Evolutionary conservation across 2,113 vertebrate genomes (phyloP).

Genomic region (Gymnocephalus cernua): DNA sequence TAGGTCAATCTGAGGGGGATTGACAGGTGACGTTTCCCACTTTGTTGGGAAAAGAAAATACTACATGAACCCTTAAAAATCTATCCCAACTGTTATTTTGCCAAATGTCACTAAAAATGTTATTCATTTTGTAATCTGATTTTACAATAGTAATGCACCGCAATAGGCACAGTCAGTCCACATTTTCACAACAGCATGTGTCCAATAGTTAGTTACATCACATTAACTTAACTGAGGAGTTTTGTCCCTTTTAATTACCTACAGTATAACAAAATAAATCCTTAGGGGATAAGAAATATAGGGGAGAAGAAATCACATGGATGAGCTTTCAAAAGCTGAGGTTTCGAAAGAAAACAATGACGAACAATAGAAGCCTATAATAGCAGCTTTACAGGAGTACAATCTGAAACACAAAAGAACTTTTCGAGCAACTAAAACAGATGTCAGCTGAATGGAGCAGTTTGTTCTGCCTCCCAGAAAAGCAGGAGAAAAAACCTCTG

Average conservation of each 20-base stretch:
- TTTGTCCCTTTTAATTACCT: background rate
- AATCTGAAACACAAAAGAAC: conserved; percentile 42
- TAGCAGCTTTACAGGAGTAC: background rate
- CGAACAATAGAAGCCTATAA: conserved; percentile 15
- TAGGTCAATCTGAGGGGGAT: background rate
- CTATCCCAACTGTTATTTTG: too few species aligned
- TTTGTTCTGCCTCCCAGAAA: background rate
- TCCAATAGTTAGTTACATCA: background rate
- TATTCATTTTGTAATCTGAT: background rate
- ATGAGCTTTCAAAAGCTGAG: background rate
- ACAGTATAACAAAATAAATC: background rate
- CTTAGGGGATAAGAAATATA: too few species aligned
- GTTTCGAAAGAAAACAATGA: conserved; percentile 13
- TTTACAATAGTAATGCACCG: background rate
- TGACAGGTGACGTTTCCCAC: background rate
- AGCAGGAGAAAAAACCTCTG: background rate
- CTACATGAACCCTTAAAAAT: too few species aligned
- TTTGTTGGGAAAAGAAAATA: background rate
- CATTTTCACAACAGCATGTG: background rate
- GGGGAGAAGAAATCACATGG: background rate
- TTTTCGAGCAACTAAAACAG: conserved; percentile 14
- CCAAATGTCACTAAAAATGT: background rate
- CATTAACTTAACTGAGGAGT: background rate
- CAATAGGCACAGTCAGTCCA: background rate
- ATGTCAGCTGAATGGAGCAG: conserved; percentile 33